Base-by-base conservation (phyloP, 2,888 invertebrate genomes). In the Pyrochroa serraticornis region DNA sequence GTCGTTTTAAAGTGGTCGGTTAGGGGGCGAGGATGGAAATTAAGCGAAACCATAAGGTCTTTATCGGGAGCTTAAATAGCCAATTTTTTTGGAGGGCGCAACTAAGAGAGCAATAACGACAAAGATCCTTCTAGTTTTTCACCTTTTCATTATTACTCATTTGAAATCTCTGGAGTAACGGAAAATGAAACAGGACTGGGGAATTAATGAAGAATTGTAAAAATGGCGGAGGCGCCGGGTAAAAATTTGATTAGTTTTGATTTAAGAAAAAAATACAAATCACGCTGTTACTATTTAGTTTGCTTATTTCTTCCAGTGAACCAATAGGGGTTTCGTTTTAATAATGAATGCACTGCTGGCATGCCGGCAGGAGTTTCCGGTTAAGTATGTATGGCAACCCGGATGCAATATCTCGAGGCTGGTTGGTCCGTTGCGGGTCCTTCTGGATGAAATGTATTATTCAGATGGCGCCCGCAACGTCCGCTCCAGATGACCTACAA, bases 1-100 rank as follows among this genome's bases (percentile, higher is more conserved):
- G 22, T 41, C 58, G 36, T 31, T 53, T 52, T 48, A 58, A 53
- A 58, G 58, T 53, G 48, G 43, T 43, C 33, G 13, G 43, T 22
- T 22, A 22, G 22, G 22, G 14, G 14, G 22, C 30, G 5, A 22
- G 39, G 14, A 10, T 14, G 14, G 43, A 30, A 30, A 43, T 43
- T n/a, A n/a, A 30, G 43, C 13, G 39, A 39, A 39, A 39, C 39
- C 39, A 12, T 39, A 39, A 39, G 39, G n/a, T 39, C 39, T 39
- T 12, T 12, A 13, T 10, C 12, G 35, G 9, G n/a, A 35, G 35
- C 10, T 35, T 22, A 22, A 22, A 22, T 22, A 22, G 22, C 3
- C 22, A 5, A 22, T 22, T 22, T 22, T 22, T 22, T 22, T 22
- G 2, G 5, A 22, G 22, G 22, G 22, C 22, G 22, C 22, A 22